Conservation (phyloP, 2,888 invertebrate species). For the Caenorhabditis becei region DNA sequence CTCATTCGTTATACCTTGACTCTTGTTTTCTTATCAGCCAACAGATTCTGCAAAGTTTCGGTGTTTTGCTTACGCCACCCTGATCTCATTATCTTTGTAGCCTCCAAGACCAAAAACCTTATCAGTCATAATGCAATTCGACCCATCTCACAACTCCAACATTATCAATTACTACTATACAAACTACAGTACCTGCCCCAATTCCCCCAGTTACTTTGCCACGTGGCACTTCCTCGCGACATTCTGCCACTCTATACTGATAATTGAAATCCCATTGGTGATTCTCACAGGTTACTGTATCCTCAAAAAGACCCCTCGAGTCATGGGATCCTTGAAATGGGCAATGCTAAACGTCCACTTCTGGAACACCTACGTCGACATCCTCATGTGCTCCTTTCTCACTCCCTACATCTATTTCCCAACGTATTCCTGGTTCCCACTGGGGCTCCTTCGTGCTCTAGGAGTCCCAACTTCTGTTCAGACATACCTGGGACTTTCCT, state of each 20-base stretch:
- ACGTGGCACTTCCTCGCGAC: neutral
- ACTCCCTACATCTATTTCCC: conserved; percentile 2
- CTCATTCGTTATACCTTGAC: too few species aligned
- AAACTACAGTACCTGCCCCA: neutral
- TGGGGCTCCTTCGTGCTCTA: neutral
- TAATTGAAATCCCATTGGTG: neutral
- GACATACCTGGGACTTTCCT: neutral
- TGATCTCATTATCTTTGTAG: too few species aligned
- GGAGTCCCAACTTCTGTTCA: neutral
- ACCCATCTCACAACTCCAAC: neutral
- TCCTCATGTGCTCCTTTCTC: neutral
- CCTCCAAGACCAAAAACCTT: too few species aligned
- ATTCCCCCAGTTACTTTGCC: neutral
- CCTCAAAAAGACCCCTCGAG: neutral
- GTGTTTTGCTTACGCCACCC: too few species aligned
- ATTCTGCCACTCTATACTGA: neutral
- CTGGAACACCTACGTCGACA: neutral
- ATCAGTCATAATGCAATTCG: neutral
- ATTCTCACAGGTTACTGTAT: neutral
- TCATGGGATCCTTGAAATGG: neutral
- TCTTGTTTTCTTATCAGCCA: too few species aligned
- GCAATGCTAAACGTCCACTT: neutral
- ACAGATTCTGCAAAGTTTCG: too few species aligned
- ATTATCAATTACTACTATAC: neutral
- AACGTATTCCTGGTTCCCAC: too few species aligned